These are phyloP conservation scores for Epinotia brunnichana DNA, from an alignment of 2,888 invertebrate species.

Conservation along the genomic window DNA sequence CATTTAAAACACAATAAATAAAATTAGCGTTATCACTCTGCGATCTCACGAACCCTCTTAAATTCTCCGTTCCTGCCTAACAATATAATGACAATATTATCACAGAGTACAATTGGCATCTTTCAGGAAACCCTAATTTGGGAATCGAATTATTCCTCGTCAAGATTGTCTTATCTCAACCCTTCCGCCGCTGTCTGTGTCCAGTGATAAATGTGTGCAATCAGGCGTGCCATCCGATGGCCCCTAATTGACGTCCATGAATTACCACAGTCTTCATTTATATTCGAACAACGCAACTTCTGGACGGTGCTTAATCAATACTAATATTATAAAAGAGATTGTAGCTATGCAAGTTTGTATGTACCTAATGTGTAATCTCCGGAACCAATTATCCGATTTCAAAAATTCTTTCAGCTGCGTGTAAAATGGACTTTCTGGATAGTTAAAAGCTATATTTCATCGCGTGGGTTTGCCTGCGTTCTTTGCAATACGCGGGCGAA, in stretches of 20 bases:
- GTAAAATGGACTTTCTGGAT: too few species aligned
- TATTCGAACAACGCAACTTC: background rate
- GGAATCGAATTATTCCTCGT: background rate
- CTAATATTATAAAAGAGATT: too few species aligned
- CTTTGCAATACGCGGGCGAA: too few species aligned
- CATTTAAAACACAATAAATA: too few species aligned
- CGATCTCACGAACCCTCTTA: background rate
- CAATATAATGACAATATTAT: background rate
- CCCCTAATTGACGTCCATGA: conserved; percentile 34
- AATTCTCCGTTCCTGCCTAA: background rate
- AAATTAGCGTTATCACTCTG: too few species aligned
- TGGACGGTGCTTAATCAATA: too few species aligned
- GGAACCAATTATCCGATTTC: too few species aligned
- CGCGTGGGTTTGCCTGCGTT: too few species aligned
- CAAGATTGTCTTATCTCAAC: conserved; percentile 5
- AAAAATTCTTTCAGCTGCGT: too few species aligned
- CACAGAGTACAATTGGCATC: background rate
- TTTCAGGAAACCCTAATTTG: background rate
- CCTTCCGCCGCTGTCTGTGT: conserved; percentile 27
- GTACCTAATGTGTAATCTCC: too few species aligned
- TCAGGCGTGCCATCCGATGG: background rate
- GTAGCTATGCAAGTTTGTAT: too few species aligned
- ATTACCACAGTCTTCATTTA: conserved; percentile 31
- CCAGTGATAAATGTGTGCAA: conserved; percentile 20
- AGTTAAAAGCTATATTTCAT: too few species aligned